These are phyloP conservation scores for Chiroxiphia lanceolata DNA, from an alignment of 2,797 vertebrate genomes.

Conservation along the genomic window DNA sequence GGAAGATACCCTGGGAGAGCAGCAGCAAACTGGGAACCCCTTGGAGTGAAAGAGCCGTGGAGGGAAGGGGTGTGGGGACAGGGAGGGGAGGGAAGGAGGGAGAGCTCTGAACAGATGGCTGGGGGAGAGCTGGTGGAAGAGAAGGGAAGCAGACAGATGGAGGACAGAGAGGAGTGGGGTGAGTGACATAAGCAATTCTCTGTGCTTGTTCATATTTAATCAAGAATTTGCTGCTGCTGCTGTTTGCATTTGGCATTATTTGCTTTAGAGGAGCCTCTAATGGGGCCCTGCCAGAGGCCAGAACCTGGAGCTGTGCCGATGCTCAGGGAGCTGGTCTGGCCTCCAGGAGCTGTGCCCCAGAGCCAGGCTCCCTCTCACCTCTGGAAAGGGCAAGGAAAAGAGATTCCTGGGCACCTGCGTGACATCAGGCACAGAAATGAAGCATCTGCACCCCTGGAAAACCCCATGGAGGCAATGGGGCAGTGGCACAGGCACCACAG, in stretches of 20 bases:
- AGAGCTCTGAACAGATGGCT: neutral
- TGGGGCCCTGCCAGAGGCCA: neutral
- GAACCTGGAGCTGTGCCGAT: neutral
- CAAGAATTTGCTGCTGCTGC: conserved; percentile 11
- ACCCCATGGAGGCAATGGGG: fast-evolving
- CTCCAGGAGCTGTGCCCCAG: neutral
- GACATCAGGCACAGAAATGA: fast-evolving
- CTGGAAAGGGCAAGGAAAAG: neutral
- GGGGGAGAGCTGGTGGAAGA: neutral
- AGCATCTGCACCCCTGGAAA: fast-evolving
- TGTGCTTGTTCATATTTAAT: conserved; percentile 50
- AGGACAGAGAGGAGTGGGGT: conserved; percentile 32
- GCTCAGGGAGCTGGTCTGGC: neutral
- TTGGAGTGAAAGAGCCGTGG: neutral
- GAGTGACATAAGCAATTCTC: conserved; percentile 47
- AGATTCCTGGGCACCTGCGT: fast-evolving
- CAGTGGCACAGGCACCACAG: fast-evolving
- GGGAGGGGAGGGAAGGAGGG: neutral
- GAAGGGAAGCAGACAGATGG: conserved; percentile 27
- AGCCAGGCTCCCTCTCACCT: neutral
- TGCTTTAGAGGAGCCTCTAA: neutral
- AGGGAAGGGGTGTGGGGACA: neutral
- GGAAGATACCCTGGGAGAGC: neutral
- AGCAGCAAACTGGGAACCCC: neutral
- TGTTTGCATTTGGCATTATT: conserved; percentile 36